Percentiles rank a stretch among this genome's conserved stretches.
Evolutionary conservation across 1,140 invertebrate species (phyloP).

Genomic region (Chelonus insularis): DNA sequence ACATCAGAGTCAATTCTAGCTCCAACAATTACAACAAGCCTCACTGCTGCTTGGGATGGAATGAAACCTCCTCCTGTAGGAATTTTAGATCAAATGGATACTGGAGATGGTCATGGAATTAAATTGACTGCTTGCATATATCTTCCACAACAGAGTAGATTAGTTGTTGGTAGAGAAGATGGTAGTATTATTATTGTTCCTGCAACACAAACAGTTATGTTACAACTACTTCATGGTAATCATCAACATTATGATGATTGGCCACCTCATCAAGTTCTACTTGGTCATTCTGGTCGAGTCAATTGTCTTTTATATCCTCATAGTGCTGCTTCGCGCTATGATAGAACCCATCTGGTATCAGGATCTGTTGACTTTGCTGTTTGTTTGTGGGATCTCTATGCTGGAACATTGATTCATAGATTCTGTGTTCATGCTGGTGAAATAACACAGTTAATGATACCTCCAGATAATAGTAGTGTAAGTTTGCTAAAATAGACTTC

Average conservation of each 20-base stretch:
- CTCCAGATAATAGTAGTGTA: constrained; percentile 89
- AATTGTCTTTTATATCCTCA: constrained; percentile 96
- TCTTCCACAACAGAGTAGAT: constrained; percentile 85
- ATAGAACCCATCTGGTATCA: constrained; percentile 87
- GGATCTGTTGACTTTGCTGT: constrained; percentile 98
- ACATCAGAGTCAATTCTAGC: constrained; percentile 57
- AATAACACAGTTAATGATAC: constrained; percentile 88
- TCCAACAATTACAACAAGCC: constrained; percentile 76
- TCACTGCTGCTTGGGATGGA: constrained; percentile 82
- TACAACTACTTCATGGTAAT: constrained; percentile 88
- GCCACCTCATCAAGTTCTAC: constrained; percentile 84
- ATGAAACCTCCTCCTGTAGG: constrained; percentile 87
- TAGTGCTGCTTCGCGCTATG: constrained; percentile 89
- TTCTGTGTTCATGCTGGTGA: constrained; percentile 96
- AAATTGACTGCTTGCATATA: constrained; percentile 92
- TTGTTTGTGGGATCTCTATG: constrained; percentile 95
- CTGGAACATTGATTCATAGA: constrained; percentile 84
- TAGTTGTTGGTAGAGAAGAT: constrained; percentile 94
- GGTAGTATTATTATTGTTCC: constrained; percentile 97
- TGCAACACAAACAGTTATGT: constrained; percentile 92
- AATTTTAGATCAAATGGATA: constrained; percentile 86
- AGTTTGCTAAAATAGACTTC: constrained; percentile 48
- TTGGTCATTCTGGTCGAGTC: constrained; percentile 90
- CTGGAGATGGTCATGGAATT: constrained; percentile 67
- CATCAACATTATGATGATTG: constrained; percentile 89